Base-by-base conservation (phyloP, 1,140 invertebrate genomes). In the Sipha flava region DNA sequence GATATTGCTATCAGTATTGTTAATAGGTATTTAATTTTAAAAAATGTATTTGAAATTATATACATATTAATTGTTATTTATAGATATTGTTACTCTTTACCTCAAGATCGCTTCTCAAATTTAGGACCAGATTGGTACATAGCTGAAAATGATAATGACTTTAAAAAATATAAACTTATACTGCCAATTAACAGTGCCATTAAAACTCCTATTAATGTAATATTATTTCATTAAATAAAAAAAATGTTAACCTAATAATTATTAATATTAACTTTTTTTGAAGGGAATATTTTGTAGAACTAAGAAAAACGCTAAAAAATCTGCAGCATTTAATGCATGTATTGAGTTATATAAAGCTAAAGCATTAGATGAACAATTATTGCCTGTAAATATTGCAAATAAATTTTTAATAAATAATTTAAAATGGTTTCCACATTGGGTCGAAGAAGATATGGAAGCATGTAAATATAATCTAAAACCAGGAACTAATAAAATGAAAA, bases 351-450 rank as follows among this genome's bases (percentile, higher is more conserved):
- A 96, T 84, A 40, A 89, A 68, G 82, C 86, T 18, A 91, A 91
- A 1, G 96, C 98, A 87, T 85, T 99, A 1, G 89, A 91, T 86
- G 87, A 97, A 83, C 84, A 90, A 83, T 86, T 99, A 47, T 84
- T 93, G 54, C 95, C 94, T 4, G 85, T 90, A 47, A 45, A 89
- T 84, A 91, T 16, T 54, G 23, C 5, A 45, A 54, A 21, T 57
- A 75, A 26, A 59, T 23, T 16, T 9, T 7, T 80, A 45, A 37
- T 82, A 59, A 77, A 85, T 40, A 83, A 87, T 77, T 43, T 84
- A 4, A 81, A 85, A 6, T 81, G 86, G 81, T 83, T 89, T 14
- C 85, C 85, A 21, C 85, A 90, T 82, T 91, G 89, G 88, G 84
- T 86, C 6, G 81, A 86, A 26, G 81, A 85, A 26, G 86, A 88